Base-by-base conservation (phyloP, 2,888 invertebrate species). In the Volucella inflata region DNA sequence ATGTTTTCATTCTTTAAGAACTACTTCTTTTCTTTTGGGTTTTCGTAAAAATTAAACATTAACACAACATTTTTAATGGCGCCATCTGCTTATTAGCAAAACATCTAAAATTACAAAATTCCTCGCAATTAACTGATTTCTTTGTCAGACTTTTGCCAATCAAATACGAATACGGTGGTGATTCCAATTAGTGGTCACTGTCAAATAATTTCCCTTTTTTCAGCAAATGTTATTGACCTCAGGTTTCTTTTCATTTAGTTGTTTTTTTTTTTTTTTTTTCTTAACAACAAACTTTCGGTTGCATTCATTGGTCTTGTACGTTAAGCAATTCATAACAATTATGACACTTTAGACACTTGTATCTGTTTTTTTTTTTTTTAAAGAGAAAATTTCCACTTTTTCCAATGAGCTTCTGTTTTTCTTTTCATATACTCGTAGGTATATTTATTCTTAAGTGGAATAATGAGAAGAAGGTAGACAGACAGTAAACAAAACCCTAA, bases 381-480 rank as follows among this genome's bases (percentile, higher is more conserved):
- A 67, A 70, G 70, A 62, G 77, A 77, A 77, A 77, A 60, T 68
- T 36, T 17, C 46, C 44, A 64, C 6, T 51, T 51, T 38, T 42
- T n/a, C 30, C 30, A 30, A 30, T 4, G 30, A 6, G 30, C 30
- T 30, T 30, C 30, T 30, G 30, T 44, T 44, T n/a, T 30, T 53
- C 48, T n/a, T 50, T 67, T 8, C n/a, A 14, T 40, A 50, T 16
- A n/a, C 44, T 17, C 46, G 36, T 68, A 55, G 48, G 14, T 59
- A 36, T 74, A n/a, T 48, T 65, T 65, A 48, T 46, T 46, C 21
- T 8, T 17, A 36, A 46, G 8, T 46, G 14, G 10, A 59, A 50
- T 30, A n/a, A 50, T 38, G 46, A 17, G 21, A 38, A 48, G 38
- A 64, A 16, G 16, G 21, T 36, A 17, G 14, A 0, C 4, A 42